Percentiles rank a stretch among this genome's conserved stretches.
phyloP scores from a whole-genome alignment of 2,888 invertebrate species.

The Thera britannica region DNA sequence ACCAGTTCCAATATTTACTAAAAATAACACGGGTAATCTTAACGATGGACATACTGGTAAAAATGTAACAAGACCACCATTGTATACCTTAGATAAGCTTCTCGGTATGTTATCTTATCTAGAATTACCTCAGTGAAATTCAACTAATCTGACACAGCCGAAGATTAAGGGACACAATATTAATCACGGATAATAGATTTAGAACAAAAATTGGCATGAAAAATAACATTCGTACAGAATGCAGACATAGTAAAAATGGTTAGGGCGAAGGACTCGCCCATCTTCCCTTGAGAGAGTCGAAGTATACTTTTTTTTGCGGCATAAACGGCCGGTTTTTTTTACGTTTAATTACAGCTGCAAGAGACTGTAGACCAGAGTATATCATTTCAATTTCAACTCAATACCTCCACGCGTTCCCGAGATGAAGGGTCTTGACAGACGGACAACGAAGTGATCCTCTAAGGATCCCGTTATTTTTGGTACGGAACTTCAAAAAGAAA shows the following conservation, averaged over 20 bases:
- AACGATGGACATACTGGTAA: slow-evolving; percentile 8
- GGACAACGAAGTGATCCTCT: no score
- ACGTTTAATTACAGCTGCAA: no score
- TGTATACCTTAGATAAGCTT: slow-evolving; percentile 48
- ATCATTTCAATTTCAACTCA: no score
- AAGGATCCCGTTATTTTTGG: no score
- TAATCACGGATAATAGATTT: slow-evolving; percentile 47
- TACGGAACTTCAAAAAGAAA: no score
- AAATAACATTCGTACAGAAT: neutral
- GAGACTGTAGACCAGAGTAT: no score
- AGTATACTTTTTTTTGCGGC: no score
- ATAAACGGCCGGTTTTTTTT: no score
- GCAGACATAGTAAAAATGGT: neutral
- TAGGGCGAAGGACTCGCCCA: no score
- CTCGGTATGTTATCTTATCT: slow-evolving; percentile 75
- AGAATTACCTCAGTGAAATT: slow-evolving; percentile 56
- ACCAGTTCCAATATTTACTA: neutral
- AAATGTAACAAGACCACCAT: slow-evolving; percentile 43
- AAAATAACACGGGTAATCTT: slow-evolving; percentile 8
- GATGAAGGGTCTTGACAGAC: no score
- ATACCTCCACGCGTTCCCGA: no score
- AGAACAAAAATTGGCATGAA: neutral
- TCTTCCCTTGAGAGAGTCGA: no score
- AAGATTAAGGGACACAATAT: slow-evolving; percentile 69
- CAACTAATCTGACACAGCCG: slow-evolving; percentile 65